Conservation (phyloP, 37 sponge, comb jelly and placozoan genomes). For the Geodia barretti region DNA sequence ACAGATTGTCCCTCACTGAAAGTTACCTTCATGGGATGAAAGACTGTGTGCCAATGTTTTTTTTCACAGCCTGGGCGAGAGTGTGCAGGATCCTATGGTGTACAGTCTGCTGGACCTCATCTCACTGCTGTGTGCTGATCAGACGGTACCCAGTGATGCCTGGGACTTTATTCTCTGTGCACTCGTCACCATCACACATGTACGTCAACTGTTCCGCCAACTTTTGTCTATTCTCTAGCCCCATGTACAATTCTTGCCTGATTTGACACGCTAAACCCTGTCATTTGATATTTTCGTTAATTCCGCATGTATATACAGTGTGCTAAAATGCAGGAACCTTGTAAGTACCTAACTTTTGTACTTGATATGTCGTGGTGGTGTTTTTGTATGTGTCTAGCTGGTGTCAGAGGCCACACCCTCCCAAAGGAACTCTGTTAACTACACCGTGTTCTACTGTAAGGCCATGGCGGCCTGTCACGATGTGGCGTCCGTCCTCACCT, state of each 20-base stretch:
- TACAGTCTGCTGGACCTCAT: constrained; percentile 27
- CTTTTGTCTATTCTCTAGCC: not conserved
- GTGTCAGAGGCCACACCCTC: not conserved
- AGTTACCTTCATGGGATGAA: too few species aligned
- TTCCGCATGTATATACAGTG: not conserved
- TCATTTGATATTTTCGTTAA: not conserved
- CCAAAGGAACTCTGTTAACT: constrained; percentile 2
- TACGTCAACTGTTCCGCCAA: not conserved
- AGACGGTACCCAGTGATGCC: constrained; percentile 8
- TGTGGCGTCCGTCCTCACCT: constrained; percentile 13
- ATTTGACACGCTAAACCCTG: not conserved
- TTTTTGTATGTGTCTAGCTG: not conserved
- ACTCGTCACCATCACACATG: constrained; percentile 49
- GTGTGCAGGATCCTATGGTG: constrained; percentile 19
- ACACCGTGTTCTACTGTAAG: constrained; percentile 18
- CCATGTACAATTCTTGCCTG: not conserved
- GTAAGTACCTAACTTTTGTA: not conserved
- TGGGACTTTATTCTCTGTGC: constrained; percentile 80
- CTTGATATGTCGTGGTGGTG: not conserved
- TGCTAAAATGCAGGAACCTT: not conserved
- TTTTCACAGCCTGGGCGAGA: constrained; percentile 28
- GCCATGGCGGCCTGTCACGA: constrained; percentile 9
- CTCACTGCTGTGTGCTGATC: not conserved
- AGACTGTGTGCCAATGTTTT: too few species aligned
- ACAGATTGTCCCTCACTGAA: too few species aligned